Percentiles rank a stretch among this genome's conserved stretches.
phyloP scores from a whole-genome alignment of 2,113 vertebrate genomes.

The Chascanopsetta lugubris region DNA sequence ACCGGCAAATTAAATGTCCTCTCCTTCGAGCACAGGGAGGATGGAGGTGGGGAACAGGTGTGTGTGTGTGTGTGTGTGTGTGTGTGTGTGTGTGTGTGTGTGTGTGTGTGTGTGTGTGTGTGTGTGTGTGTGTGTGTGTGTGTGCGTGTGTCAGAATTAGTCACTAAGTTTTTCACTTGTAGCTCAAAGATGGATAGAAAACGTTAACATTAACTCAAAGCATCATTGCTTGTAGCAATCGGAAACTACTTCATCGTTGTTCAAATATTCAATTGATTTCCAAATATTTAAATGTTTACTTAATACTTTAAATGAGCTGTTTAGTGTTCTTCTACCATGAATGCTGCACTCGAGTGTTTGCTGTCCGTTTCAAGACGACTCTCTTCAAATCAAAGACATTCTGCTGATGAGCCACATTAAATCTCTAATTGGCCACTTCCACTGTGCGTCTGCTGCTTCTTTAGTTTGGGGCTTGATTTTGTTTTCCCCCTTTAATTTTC shows the following conservation, averaged over 20 bases:
- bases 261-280: background rate
- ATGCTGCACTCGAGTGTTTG: background rate
- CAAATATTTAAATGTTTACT: background rate
- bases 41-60: background rate
- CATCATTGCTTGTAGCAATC: no score
- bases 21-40: background rate
- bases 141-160: background rate
- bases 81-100: background rate
- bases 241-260: background rate
- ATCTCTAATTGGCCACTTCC: background rate
- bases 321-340: background rate
- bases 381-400: background rate
- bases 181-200: no score
- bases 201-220: no score
- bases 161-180: no score
- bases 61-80: background rate
- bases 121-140: background rate
- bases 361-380: background rate
- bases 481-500: background rate
- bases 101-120: background rate
- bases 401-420: background rate
- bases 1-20: slow-evolving; percentile 25
- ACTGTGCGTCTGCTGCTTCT: background rate
- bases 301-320: background rate
- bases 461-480: background rate